Evolutionary conservation across 35 echinoderm and acorn worm species (phyloP), one percentile per base, ranked within the genome.

Genomic region (Lytechinus pictus): DNA sequence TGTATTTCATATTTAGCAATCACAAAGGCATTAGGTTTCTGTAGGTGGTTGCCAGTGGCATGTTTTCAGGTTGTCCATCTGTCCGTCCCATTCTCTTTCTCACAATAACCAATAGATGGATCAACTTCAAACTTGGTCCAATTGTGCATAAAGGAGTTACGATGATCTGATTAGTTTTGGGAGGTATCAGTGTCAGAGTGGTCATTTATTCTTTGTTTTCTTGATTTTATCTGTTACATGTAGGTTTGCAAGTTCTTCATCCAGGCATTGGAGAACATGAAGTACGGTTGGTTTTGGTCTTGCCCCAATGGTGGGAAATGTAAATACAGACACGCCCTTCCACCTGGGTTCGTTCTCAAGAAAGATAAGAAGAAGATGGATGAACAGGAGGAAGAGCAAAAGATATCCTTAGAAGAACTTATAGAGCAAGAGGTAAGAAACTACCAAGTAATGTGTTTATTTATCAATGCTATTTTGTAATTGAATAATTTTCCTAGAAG

Each of bases 241-340:
- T 44, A 44, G 98, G 98, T 99, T 13, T 99, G 98, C 94, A 97
- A 97, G 56, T 94, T 95, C 86, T 99, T 99, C 89, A 93, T 99
- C 33, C 97, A 99, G 86, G 98, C 98, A 11, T 95, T 99, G 27
- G 98, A 99, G 56, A 97, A 99, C 6, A 95, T 94, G 87, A 99
- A 99, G 94, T 99, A 99, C 44, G 98, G 98, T 5, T 99, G 98
- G 98, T 99, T 99, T 88, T 99, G 98, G 98, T 89, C 29, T 71
- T 99, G 98, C 95, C 98, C 98, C 27, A 99, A 97, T 56, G 97
- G 97, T 10, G 97, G 97, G 9, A 99, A 98, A 54, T 99, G 98
- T 94, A 99, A 97, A 94, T 99, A 99, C 96, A 96, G 95, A 72
- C 98, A 99, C 55, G 96, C 97, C 56, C 96, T 99, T 8, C 98